These are phyloP conservation scores for Crotalus adamanteus DNA, from an alignment of 2,797 vertebrate species.

Conservation along the genomic window DNA sequence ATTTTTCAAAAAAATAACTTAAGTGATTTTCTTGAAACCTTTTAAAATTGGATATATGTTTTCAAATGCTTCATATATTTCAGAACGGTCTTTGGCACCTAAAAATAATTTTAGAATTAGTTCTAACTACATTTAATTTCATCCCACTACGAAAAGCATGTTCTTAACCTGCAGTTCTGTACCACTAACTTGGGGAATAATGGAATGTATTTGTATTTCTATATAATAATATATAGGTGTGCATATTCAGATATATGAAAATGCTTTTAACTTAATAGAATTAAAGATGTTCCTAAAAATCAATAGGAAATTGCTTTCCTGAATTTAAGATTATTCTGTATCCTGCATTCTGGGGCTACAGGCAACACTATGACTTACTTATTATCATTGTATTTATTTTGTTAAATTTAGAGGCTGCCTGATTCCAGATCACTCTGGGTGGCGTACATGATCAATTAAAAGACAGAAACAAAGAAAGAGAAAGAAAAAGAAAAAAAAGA, in stretches of 20 bases:
- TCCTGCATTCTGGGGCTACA: background rate
- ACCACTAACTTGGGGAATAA: background rate
- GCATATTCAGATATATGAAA: background rate
- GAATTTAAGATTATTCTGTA: background rate
- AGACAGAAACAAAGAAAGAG: background rate
- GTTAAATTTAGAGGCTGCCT: background rate
- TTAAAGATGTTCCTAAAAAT: background rate
- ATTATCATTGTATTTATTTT: background rate
- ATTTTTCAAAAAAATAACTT: background rate
- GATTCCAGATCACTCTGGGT: background rate
- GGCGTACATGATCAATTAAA: background rate
- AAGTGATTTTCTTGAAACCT: constrained; percentile 86
- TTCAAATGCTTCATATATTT: constrained; percentile 96
- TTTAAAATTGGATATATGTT: constrained; percentile 97
- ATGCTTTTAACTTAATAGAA: background rate
- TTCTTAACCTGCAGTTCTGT: background rate
- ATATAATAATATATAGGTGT: background rate
- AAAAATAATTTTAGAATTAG: constrained; percentile 5
- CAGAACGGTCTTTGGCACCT: constrained; percentile 94
- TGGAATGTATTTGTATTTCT: background rate
- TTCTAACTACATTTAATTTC: background rate
- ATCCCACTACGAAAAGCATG: background rate
- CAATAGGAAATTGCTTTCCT: background rate
- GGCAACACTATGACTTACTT: background rate
- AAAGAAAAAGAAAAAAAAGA: too few species aligned